Percentiles rank a stretch among this genome's conserved stretches.
Conservation (phyloP, 2,113 vertebrate species). For the Silurus glanis region DNA sequence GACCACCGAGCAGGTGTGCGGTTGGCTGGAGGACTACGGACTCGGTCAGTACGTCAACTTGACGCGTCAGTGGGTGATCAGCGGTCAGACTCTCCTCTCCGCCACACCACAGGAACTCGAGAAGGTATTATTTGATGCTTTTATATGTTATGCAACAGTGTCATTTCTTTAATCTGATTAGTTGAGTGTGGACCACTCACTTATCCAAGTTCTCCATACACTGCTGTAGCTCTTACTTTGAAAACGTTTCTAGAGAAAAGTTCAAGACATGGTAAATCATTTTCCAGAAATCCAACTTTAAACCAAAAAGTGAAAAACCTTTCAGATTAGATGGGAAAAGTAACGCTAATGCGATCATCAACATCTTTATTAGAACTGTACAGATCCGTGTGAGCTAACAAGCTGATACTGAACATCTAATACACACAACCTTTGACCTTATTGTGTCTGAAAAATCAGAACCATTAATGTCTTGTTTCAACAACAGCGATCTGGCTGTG, state of each 20-base stretch:
- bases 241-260: too few relatives aligned
- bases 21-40: slow-evolving; percentile 93
- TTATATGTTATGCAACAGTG: too few relatives aligned
- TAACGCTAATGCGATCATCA: background rate
- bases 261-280: too few relatives aligned
- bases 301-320: background rate
- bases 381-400: background rate
- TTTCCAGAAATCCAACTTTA: too few relatives aligned
- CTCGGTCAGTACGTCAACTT: slow-evolving; percentile 91
- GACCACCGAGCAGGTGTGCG: slow-evolving; percentile 91
- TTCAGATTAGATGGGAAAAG: background rate
- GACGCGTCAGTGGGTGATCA: slow-evolving; percentile 90
- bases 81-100: slow-evolving; percentile 87
- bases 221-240: too few relatives aligned
- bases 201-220: too few relatives aligned
- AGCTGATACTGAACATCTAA: background rate
- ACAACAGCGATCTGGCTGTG: background rate
- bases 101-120: slow-evolving; percentile 94
- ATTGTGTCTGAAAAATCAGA: background rate
- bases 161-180: too few relatives aligned
- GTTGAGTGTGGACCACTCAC: too few relatives aligned
- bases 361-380: background rate
- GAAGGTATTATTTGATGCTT: slow-evolving; percentile 76
- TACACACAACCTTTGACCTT: background rate
- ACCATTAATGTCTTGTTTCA: background rate